These are phyloP conservation scores for Himantopus leucocephalus DNA, from an alignment of 2,113 vertebrate genomes.

Conservation along the genomic window DNA sequence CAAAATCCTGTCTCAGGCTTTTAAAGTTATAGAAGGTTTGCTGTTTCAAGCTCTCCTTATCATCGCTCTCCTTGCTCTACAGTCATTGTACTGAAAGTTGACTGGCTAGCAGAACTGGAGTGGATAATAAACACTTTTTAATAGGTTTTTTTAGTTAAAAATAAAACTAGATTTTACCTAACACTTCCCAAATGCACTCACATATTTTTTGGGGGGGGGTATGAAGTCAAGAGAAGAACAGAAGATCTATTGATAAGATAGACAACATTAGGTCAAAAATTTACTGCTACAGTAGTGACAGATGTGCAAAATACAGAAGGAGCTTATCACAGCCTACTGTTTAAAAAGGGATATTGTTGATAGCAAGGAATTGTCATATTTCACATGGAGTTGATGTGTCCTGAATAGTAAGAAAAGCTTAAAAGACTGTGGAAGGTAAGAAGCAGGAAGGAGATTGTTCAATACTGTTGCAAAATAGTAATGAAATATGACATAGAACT, in stretches of 20 bases:
- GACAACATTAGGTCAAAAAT: not conserved
- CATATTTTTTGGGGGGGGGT: fast-evolving
- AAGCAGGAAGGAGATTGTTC: not conserved
- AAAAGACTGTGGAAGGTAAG: not conserved
- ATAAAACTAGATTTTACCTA: not conserved
- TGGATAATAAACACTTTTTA: not conserved
- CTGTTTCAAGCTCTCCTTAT: not conserved
- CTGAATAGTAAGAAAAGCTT: not conserved
- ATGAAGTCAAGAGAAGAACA: not conserved
- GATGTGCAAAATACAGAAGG: not conserved
- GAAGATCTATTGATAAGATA: not conserved
- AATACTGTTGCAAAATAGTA: not conserved
- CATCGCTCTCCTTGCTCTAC: not conserved
- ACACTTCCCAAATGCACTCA: not conserved
- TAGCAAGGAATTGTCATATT: not conserved
- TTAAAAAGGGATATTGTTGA: not conserved
- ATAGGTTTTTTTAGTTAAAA: not conserved
- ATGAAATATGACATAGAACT: not conserved
- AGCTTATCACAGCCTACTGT: not conserved
- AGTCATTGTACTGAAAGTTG: not conserved
- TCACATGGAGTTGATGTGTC: not conserved
- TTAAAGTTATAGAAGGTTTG: not conserved
- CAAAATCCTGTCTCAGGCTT: not conserved
- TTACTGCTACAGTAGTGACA: not conserved
- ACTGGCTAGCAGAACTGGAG: not conserved